Base-by-base conservation (phyloP, 2,888 invertebrate species). In the Chrysolina haemoptera region DNA sequence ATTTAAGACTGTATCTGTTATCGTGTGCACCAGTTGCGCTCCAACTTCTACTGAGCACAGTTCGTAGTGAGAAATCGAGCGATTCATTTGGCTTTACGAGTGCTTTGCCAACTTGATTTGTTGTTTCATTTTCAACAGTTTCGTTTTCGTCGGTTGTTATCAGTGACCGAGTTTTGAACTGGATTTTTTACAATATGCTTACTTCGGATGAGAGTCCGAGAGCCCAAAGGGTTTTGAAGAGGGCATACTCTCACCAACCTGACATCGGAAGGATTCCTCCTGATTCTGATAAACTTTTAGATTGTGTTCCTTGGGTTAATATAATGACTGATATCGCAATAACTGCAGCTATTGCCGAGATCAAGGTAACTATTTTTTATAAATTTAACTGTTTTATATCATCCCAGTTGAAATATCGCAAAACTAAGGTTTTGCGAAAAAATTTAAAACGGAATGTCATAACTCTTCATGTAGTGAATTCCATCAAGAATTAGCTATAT, bases 291-390 rank as follows among this genome's bases (percentile, higher is more conserved):
- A 80, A 86, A 78, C 82, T 88, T 67, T 87, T 86, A 71, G 85
- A 85, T 20, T 86, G 85, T 81, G 71, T 87, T 16, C 87, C 87
- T 27, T 88, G 88, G 88, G 75, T 87, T 67, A 85, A 82, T 76
- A 87, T 88, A 69, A 88, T 88, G 87, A 82, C 87, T 40, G 86
- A 88, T 82, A 83, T 88, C 64, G 87, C 87, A 27, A 78, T 88
- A 62, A 85, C 87, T 6, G 87, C 87, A 40, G 87, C 87, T 68
- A 79, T 88, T 75, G 86, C 87, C 12, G 88, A 88, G 81, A 83
- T 86, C 70, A 86, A 88, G 87, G 88, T 88, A 85, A 76, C 16
- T 35, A 27, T 27, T 59, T 27, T 9, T 14, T 5, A 14, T 22
- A 12, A 8, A 8, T 14, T 27, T 18, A 18, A 35, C 8, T 35